Evolutionary conservation across 1,140 invertebrate species (phyloP), one percentile per base, ranked within the genome.

Genomic region (Drosophila orosa): DNA sequence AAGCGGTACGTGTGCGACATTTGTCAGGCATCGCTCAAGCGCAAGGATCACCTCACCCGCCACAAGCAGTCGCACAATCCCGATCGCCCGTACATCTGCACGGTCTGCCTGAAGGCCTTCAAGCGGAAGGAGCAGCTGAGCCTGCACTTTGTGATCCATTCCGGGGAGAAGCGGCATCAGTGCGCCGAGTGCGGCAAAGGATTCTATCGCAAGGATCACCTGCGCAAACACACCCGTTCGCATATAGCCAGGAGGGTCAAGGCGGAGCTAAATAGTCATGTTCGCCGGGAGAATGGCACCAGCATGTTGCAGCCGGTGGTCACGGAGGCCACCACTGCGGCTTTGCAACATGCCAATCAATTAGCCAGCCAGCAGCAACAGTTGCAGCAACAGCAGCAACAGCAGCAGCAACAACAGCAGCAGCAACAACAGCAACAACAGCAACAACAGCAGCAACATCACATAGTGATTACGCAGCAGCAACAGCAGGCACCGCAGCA

Each of bases 171-270:
- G 90, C 93, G 95, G 31, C 96, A 97, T 80, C 94, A 97, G 8
- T 97, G 97, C 91, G 95, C 95, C 29, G 96, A 97, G 80, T 97
- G 97, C 80, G 96, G 96, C 44, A 97, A 97, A 92, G 96, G 94
- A 37, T 95, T 95, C 91, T 95, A 95, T 85, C 94, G 96, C 44
- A 96, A 96, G 84, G 96, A 96, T 92, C 96, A 96, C 91, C 92
- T 96, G 48, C 93, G 94, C 50, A 97, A 97, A 80, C 96, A 97
- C 89, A 96, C 96, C 9, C 94, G 96, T 57, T 96, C 95, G 39
- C 96, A 97, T 91, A 96, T 96, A 66, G 95, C 96, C 12, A 93
- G 96, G 31, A 93, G 96, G 42, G 96, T 97, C 9, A 97, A 97
- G 86, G 96, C 96, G 1, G 96, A 97, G 92, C 93, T 98, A 74